phyloP scores from a whole-genome alignment of 2,888 invertebrate species.

The Vandiemenella viatica region DNA sequence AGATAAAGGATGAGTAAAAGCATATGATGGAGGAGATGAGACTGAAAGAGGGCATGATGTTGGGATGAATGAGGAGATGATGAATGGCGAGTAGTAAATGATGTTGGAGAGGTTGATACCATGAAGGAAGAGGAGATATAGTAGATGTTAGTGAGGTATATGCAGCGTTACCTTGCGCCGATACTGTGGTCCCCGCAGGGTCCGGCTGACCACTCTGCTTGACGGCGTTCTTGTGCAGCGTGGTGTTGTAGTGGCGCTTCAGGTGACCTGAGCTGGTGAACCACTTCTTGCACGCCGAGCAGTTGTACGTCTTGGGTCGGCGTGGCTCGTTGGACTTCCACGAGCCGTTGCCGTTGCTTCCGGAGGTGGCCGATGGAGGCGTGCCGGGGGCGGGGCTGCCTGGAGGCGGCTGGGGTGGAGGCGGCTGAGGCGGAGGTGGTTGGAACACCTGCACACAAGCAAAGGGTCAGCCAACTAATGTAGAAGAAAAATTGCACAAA shows the following conservation, averaged over 20 bases:
- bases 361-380: constrained; percentile 25
- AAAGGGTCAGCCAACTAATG: no score
- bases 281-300: constrained; percentile 88
- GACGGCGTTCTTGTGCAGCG: constrained; percentile 79
- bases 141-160: no score
- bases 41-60: no score
- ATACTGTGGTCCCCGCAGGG: constrained; percentile 38
- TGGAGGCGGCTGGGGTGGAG: constrained; percentile 4
- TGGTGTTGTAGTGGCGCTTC: constrained; percentile 83
- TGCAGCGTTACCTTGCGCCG: no score
- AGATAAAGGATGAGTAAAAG: no score
- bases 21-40: no score
- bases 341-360: constrained; percentile 36
- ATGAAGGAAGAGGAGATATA: no score
- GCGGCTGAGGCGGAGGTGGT: constrained; percentile 8
- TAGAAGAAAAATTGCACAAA: no score
- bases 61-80: no score
- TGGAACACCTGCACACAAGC: no score
- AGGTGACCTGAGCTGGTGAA: constrained; percentile 85
- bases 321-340: constrained; percentile 87
- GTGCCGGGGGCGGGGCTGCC: constrained; percentile 30
- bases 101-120: no score
- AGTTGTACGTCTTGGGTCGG: constrained; percentile 81
- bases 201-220: constrained; percentile 75
- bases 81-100: no score